A percentile compares a stretch with the other conserved stretches of the same genome.
Evolutionary conservation across 2,888 invertebrate species (phyloP).

Genomic region (Andrena trimmerana): DNA sequence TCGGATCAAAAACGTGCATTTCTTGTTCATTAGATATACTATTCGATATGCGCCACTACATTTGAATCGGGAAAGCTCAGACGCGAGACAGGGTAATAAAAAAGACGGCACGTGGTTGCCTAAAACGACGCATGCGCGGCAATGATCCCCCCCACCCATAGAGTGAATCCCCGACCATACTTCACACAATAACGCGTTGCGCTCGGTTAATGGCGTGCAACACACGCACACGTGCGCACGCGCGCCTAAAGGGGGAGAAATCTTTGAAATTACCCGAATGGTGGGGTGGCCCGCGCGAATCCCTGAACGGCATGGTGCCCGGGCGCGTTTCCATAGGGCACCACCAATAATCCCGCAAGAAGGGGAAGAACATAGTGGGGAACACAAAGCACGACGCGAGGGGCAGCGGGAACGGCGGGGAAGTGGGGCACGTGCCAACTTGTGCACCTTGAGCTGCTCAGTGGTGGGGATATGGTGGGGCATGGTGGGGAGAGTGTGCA

Average conservation of each 20-base stretch:
- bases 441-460: not conserved
- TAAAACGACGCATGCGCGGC: slow-evolving; percentile 15
- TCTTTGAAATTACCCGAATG: not conserved
- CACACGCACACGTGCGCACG: slow-evolving; percentile 9
- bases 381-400: slow-evolving; percentile 9
- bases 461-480: slow-evolving; percentile 17
- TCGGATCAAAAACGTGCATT: too few relatives aligned
- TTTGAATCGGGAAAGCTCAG: too few relatives aligned
- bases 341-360: not conserved
- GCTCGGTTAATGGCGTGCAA: slow-evolving; percentile 22
- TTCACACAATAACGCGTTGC: slow-evolving; percentile 2
- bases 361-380: slow-evolving; percentile 34
- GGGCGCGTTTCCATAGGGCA: slow-evolving; percentile 36
- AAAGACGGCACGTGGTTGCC: slow-evolving; percentile 34
- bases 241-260: slow-evolving; percentile 22
- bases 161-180: not conserved
- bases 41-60: not conserved
- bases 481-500: slow-evolving; percentile 54
- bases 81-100: not conserved
- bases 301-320: slow-evolving; percentile 18
- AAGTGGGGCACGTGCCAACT: slow-evolving; percentile 41
- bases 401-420: slow-evolving; percentile 21
- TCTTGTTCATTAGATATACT: not conserved
- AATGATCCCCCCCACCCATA: not conserved
- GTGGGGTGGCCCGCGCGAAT: slow-evolving; percentile 44